phyloP scores from a whole-genome alignment of 1,140 invertebrate genomes.

The Dendrolimus punctatus region DNA sequence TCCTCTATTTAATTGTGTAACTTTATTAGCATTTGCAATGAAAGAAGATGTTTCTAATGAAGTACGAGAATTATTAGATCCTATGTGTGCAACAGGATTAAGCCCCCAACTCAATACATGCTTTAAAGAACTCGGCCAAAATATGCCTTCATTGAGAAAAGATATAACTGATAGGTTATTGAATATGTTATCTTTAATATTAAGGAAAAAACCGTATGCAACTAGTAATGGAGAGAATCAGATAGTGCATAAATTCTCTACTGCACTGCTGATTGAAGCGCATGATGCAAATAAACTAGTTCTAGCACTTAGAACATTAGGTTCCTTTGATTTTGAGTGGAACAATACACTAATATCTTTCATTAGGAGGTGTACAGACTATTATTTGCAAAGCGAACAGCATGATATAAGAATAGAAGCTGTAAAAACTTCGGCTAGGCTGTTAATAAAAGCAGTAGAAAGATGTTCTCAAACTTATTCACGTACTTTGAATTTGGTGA shows the following conservation, averaged over 20 bases:
- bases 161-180: slow-evolving; percentile 94
- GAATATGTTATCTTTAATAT: slow-evolving; percentile 88
- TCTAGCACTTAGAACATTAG: slow-evolving; percentile 93
- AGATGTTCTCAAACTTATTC: slow-evolving; percentile 76
- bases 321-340: slow-evolving; percentile 97
- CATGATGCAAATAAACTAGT: slow-evolving; percentile 89
- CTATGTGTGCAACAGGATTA: slow-evolving; percentile 92
- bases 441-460: slow-evolving; percentile 88
- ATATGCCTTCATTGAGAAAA: slow-evolving; percentile 90
- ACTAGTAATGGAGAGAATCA: slow-evolving; percentile 70
- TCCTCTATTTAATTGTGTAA: slow-evolving; percentile 94
- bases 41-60: slow-evolving; percentile 83
- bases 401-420: slow-evolving; percentile 95
- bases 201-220: slow-evolving; percentile 90
- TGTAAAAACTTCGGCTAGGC: slow-evolving; percentile 91
- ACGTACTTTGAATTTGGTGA: slow-evolving; percentile 86
- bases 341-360: slow-evolving; percentile 95
- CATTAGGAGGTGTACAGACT: slow-evolving; percentile 92
- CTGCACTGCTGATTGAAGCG: slow-evolving; percentile 61
- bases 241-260: slow-evolving; percentile 44
- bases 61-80: slow-evolving; percentile 89
- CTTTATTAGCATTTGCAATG: slow-evolving; percentile 90
- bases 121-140: slow-evolving; percentile 90
- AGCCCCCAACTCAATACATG: slow-evolving; percentile 93
- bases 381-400: slow-evolving; percentile 93